These are phyloP conservation scores for Philhelius pedissequus DNA, from an alignment of 2,888 invertebrate genomes.

Conservation along the genomic window DNA sequence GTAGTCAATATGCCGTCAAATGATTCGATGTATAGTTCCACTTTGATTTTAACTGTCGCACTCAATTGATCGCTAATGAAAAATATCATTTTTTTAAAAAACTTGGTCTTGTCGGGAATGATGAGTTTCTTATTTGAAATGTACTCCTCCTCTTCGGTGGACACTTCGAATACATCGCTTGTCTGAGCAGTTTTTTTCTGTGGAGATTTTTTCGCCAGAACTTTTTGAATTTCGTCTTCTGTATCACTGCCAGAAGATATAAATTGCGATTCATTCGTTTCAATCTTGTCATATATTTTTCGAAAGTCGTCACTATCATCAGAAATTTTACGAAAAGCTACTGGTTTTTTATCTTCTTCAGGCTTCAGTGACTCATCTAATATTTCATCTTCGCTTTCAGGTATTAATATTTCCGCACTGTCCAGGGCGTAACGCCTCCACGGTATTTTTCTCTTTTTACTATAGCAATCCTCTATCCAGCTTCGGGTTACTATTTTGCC, in stretches of 20 bases:
- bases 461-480: conserved; percentile 87
- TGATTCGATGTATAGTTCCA: conserved; percentile 65
- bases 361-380: conserved; percentile 72
- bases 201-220: conserved; percentile 51
- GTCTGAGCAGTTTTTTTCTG: background rate
- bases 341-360: background rate
- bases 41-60: conserved; percentile 64
- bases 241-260: conserved; percentile 75
- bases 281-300: conserved; percentile 1
- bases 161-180: conserved; percentile 72
- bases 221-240: conserved; percentile 76
- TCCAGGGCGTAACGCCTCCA: conserved; percentile 77
- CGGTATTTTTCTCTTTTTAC: conserved; percentile 80
- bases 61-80: conserved; percentile 68
- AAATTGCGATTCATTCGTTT: background rate
- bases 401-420: conserved; percentile 69
- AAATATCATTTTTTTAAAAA: conserved; percentile 69
- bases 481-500: conserved; percentile 83
- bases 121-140: conserved; percentile 62
- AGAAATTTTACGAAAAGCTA: background rate
- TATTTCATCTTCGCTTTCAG: conserved; percentile 77
- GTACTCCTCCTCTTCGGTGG: conserved; percentile 77
- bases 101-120: background rate
- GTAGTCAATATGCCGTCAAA: conserved; percentile 62
- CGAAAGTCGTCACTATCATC: conserved; percentile 34